Base-by-base conservation (phyloP, 2,797 vertebrate genomes). In the Protosalanx chinensis region DNA sequence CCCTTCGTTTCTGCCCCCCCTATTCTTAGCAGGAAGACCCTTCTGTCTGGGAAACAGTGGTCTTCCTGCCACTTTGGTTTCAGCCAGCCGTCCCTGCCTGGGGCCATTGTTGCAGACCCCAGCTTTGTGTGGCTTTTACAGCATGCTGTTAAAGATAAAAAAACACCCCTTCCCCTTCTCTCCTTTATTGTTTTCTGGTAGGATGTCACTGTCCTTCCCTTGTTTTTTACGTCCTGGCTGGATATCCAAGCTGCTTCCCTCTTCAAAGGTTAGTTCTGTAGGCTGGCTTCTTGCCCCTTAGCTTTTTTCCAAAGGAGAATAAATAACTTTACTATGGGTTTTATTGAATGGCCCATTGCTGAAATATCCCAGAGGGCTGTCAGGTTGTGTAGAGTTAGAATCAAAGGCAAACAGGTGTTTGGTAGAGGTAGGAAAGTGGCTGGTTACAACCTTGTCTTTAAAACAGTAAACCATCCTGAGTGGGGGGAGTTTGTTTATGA, bases 131-230 rank as follows among this genome's bases (percentile, higher is more conserved):
- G 82, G 90, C 82, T 91, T 91, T 92, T 92, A 92, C 82, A 85
- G 90, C 88, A 32, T 90, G 91, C 89, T 90, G 89, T 91, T 91
- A 91, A 90, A 92, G 91, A 92, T 91, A 90, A 92, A 92, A 60
- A 92, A 90, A 86, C 88, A 88, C 83, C 82, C 6, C 59, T 8
- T 23, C 64, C 72, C 53, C 65, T 58, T 70, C 72, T 67, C 71
- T 59, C 68, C 74, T 92, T 92, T 91, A 93, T 92, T 92, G 91
- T 92, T 88, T 91, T 89, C 87, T 88, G 87, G 88, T 87, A 89
- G 90, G 89, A 91, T 88, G 89, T 91, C 89, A 84, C 90, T 85
- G 87, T 88, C 88, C 87, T 90, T 92, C 85, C 86, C 84, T 84
- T 81, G 84, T 78, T 91, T 59, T 91, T 88, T 87, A 90, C 88